Base-by-base conservation (phyloP, 2,113 vertebrate species). In the Corvus moneduloides region DNA sequence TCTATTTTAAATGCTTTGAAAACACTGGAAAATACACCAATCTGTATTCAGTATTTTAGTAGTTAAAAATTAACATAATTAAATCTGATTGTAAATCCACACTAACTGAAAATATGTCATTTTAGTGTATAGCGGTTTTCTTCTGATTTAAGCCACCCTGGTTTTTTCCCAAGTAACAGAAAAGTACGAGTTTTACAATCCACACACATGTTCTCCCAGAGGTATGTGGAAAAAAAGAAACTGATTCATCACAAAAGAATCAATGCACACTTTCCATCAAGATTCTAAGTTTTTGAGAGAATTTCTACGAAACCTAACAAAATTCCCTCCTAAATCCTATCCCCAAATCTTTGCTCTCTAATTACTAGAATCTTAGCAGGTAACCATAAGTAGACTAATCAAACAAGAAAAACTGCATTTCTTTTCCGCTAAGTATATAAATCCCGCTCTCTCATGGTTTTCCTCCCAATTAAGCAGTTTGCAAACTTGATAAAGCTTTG, bases 351-450 rank as follows among this genome's bases (percentile, higher is more conserved):
- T 80, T 62, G 24, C 39, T 74, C 68, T 86, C 72, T 74, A 91
- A 83, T 85, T 69, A 76, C 51, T 51, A 76, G 64, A 85, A 76
- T 86, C 80, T 89, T 72, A 95, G 68, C 1, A 16, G 26, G 26
- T 32, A 96, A 75, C 19, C 8, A 0, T 75, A 87, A 91, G 62
- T 9, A 90, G 85, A 88, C 64, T 90, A 93, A 88, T 55, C 33
- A 77, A 87, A 91, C 58, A 91, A 86, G 71, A 85, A 90, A 90
- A 93, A 52, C 35, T 56, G 44, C 39, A 94, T 84, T 88, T 94
- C 68, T 88, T 90, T 80, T 28, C 69, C 83, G 87, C 52, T 94
- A 75, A 92, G 86, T 63, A 59, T 54, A 72, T 86, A 93, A 94
- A 89, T 92, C 49, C 79, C 3, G 1, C 20, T 86, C 51, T 62